Conservation (phyloP, 2,888 invertebrate genomes). For the Microplitis deprimator region DNA sequence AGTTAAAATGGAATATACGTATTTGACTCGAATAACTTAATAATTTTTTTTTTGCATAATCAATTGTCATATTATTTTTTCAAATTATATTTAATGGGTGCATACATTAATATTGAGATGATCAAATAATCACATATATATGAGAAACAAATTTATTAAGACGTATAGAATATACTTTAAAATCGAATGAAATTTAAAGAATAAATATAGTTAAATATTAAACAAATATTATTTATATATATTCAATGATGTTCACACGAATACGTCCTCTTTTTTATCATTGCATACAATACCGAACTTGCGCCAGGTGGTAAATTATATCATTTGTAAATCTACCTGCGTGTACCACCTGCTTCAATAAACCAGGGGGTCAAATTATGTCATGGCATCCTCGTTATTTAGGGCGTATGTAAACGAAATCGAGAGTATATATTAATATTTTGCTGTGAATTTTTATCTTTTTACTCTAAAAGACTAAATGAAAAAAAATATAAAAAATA, state of each 20-base stretch:
- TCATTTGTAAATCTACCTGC: conserved; percentile 37
- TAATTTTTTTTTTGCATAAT: too few relatives aligned
- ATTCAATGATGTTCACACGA: conserved; percentile 26
- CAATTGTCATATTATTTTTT: too few relatives aligned
- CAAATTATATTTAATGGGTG: too few relatives aligned
- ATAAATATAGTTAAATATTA: background rate
- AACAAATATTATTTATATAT: background rate
- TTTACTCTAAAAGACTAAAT: background rate
- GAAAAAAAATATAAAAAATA: background rate
- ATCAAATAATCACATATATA: too few relatives aligned
- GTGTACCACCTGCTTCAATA: conserved; percentile 34
- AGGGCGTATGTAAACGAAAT: conserved; percentile 11
- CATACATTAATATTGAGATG: too few relatives aligned
- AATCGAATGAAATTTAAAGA: too few relatives aligned
- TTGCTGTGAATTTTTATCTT: too few relatives aligned
- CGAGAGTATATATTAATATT: background rate
- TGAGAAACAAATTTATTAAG: too few relatives aligned
- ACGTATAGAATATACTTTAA: too few relatives aligned
- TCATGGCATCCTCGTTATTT: conserved; percentile 34
- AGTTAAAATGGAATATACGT: too few relatives aligned
- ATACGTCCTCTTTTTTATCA: background rate
- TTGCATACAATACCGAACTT: background rate
- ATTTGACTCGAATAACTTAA: too few relatives aligned
- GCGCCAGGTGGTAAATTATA: conserved; percentile 36
- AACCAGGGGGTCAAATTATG: conserved; percentile 24